Evolutionary conservation across 92 coral and sea anemone species (phyloP).

Genomic region (Porites evermanni): DNA sequence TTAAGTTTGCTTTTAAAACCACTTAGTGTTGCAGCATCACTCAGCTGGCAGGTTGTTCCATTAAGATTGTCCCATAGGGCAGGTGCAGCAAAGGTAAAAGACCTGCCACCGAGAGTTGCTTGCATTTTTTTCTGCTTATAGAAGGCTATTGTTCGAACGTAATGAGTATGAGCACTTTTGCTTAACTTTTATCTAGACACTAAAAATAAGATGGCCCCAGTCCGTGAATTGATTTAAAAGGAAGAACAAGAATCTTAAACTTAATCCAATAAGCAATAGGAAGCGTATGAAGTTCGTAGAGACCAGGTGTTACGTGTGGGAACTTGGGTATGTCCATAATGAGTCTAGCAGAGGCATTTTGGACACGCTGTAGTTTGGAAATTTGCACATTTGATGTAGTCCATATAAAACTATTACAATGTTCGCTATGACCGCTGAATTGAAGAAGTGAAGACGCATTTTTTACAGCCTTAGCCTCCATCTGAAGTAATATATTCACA

Average conservation of each 20-base stretch:
- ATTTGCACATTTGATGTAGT: background rate
- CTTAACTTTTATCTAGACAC: too few species aligned
- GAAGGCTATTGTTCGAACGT: too few species aligned
- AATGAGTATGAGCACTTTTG: too few species aligned
- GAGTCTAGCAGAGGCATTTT: background rate
- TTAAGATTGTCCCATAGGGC: background rate
- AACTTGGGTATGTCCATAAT: background rate
- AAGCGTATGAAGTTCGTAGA: background rate
- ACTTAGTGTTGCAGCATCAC: background rate
- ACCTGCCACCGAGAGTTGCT: background rate
- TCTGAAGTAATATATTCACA: too few species aligned
- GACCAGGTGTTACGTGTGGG: background rate
- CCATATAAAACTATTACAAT: background rate
- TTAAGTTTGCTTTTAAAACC: background rate
- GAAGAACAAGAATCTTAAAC: too few species aligned
- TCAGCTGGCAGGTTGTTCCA: too few species aligned
- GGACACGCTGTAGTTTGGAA: background rate
- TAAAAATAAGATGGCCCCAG: too few species aligned
- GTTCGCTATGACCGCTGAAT: too few species aligned
- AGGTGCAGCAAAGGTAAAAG: background rate
- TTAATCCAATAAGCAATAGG: too few species aligned
- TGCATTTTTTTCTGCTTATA: background rate
- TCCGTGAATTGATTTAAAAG: too few species aligned
- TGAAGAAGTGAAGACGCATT: too few species aligned
- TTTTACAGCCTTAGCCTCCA: too few species aligned